Base-by-base conservation (phyloP, 1,140 invertebrate genomes). In the Idris sp. region DNA sequence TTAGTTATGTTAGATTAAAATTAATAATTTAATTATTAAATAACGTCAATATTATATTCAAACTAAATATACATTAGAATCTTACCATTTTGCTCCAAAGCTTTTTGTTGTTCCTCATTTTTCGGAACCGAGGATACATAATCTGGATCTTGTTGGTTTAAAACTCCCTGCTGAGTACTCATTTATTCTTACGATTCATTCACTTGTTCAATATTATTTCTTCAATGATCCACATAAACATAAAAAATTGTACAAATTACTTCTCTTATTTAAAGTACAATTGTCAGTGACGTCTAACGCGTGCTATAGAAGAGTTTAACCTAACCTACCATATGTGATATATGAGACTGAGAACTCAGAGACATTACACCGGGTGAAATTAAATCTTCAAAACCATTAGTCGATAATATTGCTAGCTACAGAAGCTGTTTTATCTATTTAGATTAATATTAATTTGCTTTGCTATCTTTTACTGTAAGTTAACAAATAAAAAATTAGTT, bases 61-160 rank as follows among this genome's bases (percentile, higher is more conserved):
- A 22, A 44, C 6, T n/a, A n/a, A 46, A 11, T 9, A 9, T 10
- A 36, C 13, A 36, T 15, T 9, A 49, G 18, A 53, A 54, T 33
- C 36, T 67, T 81, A 87, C 86, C 87, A 82, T 80, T 86, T 76
- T 86, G 81, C 69, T 88, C 84, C 6, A 83, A 79, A 41, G 83
- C 56, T 74, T 84, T 83, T 64, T 85, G 79, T 38, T 81, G 81
- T 6, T 74, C 79, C 61, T 79, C 69, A 38, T 83, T 75, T 30
- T 68, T 80, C 18, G 82, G 75, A 28, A 68, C 76, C 10, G 82
- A 61, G 4, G 77, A 76, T 43, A 79, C 83, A 76, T 89, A 89
- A 68, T 89, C 88, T 31, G 87, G 87, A 83, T 89, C 87, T 74
- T 85, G 85, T 74, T 85, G 56, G 4, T 59, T 51, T 18, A 59